A percentile compares a stretch with the other conserved stretches of the same genome.
Evolutionary conservation across 1,140 invertebrate genomes (phyloP).

Genomic region (Dinoponera quadriceps): DNA sequence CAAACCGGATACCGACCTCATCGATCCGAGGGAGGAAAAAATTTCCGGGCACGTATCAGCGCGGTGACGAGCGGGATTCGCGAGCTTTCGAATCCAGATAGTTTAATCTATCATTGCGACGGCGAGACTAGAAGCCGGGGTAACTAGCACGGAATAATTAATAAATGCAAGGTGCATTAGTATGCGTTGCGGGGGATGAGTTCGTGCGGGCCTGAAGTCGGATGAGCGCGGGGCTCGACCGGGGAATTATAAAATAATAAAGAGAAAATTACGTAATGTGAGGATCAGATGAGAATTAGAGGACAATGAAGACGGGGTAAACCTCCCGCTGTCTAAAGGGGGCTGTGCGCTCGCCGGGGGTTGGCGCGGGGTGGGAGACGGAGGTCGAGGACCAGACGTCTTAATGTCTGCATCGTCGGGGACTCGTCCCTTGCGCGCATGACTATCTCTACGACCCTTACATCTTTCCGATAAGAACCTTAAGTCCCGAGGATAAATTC

Average conservation of each 20-base stretch:
- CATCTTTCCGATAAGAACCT: constrained; percentile 71
- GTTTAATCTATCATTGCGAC: constrained; percentile 74
- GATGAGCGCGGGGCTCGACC: constrained; percentile 59
- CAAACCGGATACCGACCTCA: constrained; percentile 10
- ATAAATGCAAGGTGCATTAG: constrained; percentile 81
- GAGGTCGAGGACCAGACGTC: constrained; percentile 83
- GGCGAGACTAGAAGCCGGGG: constrained; percentile 69
- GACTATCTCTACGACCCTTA: constrained; percentile 67
- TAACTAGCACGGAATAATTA: constrained; percentile 79
- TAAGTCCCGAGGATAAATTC: constrained; percentile 63
- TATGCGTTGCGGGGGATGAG: constrained; percentile 75
- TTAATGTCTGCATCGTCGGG: constrained; percentile 81
- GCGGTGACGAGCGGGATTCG: constrained; percentile 58
- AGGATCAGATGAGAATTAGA: constrained; percentile 79
- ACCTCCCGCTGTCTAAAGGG: constrained; percentile 66
- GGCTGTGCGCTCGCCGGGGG: constrained; percentile 32
- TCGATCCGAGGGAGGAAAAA: constrained; percentile 56
- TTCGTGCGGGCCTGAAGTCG: constrained; percentile 67
- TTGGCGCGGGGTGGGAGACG: constrained; percentile 30
- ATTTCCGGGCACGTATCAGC: constrained; percentile 57
- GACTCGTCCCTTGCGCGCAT: constrained; percentile 72
- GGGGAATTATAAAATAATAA: constrained; percentile 82
- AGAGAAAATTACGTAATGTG: constrained; percentile 82
- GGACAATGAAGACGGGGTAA: constrained; percentile 77
- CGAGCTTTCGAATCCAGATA: constrained; percentile 67